Evolutionary conservation across 1,140 invertebrate species (phyloP), one percentile per base, ranked within the genome.

Genomic region (Holotrichia oblita): DNA sequence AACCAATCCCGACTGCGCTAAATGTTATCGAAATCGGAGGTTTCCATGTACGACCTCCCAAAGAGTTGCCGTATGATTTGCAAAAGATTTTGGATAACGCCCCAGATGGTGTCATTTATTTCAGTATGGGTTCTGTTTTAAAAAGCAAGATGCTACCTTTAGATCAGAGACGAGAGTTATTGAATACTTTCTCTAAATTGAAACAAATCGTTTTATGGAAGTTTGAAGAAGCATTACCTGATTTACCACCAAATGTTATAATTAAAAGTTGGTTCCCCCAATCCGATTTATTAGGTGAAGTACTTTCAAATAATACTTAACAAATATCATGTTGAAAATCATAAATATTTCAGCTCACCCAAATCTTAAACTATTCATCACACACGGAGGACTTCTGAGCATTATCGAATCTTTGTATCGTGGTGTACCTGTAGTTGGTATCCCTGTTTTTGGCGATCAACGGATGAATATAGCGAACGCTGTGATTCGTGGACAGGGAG

Each of bases 221-320:
- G 83, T 94, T 89, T 87, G 92, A 93, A 83, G 88, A 88, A 6
- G 88, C 17, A 22, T 80, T 92, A 0, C 85, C 88, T 0, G 85
- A 85, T 2, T 88, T 90, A 79, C 88, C 91, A 0, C 80, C 86
- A 0, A 94, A 94, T 87, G 87, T 95, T 0, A 87, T 90, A 76
- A 83, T 92, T 0, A 87, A 86, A 27, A 90, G 90, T 55, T 94
- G 93, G 93, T 84, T 94, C 2, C 93, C 93, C 0, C 93, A 95
- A 82, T 91, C 90, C 77, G 93, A 93, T 82, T 88, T 76, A 9
- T 22, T 76, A 0, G 61, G 61, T 64, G 22, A 64, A n/a, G n/a
- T n/a, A n/a, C n/a, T n/a, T n/a, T n/a, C n/a, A n/a, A n/a, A n/a
- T n/a, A n/a, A n/a, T n/a, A n/a, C n/a, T n/a, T n/a, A n/a, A n/a